Conservation (phyloP, 2,888 invertebrate genomes). For the Galeruca laticollis region DNA sequence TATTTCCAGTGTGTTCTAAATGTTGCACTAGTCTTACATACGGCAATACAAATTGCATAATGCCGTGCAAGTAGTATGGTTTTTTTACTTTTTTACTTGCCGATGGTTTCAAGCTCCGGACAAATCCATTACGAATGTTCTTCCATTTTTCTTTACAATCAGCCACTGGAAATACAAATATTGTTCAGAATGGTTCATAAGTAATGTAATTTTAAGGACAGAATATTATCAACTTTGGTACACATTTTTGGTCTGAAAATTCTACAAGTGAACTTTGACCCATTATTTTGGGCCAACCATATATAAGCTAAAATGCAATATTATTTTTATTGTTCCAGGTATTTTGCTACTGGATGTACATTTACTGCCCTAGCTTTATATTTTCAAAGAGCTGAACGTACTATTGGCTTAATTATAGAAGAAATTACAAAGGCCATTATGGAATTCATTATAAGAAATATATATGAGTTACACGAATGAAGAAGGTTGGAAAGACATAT, state of each 20-base stretch:
- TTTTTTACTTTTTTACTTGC: conserved; percentile 16
- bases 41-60: conserved; percentile 21
- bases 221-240: too few relatives aligned
- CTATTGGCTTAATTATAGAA: conserved; percentile 16
- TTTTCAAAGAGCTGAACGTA: too few relatives aligned
- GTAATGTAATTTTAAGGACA: too few relatives aligned
- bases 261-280: too few relatives aligned
- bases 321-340: conserved; percentile 13
- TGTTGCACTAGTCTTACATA: conserved; percentile 15
- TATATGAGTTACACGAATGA: neutral
- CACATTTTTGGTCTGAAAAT: too few relatives aligned
- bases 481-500: conserved; percentile 14
- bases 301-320: too few relatives aligned
- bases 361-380: conserved; percentile 21
- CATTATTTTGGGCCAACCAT: too few relatives aligned
- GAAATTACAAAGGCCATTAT: conserved; percentile 9
- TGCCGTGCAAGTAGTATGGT: conserved; percentile 14
- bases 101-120: conserved; percentile 18
- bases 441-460: neutral
- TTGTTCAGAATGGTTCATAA: too few relatives aligned
- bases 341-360: conserved; percentile 28
- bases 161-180: conserved; percentile 11
- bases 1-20: conserved; percentile 13
- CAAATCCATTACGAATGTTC: conserved; percentile 12
- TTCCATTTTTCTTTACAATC: conserved; percentile 16